Evolutionary conservation across 2,797 vertebrate genomes (phyloP).

Genomic region (Picus viridis): DNA sequence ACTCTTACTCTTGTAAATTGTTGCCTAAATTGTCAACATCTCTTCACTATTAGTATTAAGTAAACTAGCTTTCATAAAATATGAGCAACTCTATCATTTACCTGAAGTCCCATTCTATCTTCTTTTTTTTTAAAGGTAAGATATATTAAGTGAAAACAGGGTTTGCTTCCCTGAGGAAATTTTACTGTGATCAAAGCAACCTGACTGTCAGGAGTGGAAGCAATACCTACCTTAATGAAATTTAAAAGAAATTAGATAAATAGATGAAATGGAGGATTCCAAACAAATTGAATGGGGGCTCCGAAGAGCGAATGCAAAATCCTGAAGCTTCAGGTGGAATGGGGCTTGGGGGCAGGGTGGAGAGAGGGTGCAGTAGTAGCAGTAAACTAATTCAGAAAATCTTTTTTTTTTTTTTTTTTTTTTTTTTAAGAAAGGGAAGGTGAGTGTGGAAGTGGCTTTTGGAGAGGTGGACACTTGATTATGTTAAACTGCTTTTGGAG

Average conservation of each 20-base stretch:
- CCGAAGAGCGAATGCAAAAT: background rate
- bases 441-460: background rate
- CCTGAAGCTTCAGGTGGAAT: background rate
- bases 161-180: slow-evolving; percentile 18
- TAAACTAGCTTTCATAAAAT: slow-evolving; percentile 31
- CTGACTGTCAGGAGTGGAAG: background rate
- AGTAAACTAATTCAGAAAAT: background rate
- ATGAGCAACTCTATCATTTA: background rate
- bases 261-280: background rate
- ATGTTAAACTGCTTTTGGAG: background rate
- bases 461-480: background rate
- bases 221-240: background rate
- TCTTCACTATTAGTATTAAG: slow-evolving; percentile 11
- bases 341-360: too few relatives aligned
- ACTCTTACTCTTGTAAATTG: background rate
- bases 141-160: background rate
- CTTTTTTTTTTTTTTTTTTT: background rate
- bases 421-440: background rate
- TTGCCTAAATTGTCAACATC: slow-evolving; percentile 7
- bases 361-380: background rate
- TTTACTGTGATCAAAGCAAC: background rate
- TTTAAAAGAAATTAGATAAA: background rate
- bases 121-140: slow-evolving; percentile 23
- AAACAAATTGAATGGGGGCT: background rate
- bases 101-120: background rate